Conservation (phyloP, 2,797 vertebrate genomes). For the Prunella strophiata region DNA sequence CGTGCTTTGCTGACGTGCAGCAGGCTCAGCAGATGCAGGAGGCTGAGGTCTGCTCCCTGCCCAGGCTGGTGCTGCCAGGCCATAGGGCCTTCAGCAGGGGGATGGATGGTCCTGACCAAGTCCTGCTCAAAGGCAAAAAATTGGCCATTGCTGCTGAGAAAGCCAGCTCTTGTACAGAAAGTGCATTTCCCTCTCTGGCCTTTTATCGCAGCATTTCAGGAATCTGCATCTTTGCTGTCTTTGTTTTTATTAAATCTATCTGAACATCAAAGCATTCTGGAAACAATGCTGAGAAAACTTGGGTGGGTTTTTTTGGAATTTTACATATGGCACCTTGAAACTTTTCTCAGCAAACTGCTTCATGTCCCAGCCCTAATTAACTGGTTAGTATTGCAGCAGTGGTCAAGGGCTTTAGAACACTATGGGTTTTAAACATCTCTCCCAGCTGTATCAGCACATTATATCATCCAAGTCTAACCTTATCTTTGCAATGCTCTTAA, state of each 20-base stretch:
- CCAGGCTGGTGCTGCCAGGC: neutral
- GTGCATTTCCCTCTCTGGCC: neutral
- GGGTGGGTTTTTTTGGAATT: neutral
- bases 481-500: neutral
- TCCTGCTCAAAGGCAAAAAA: accelerated
- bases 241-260: neutral
- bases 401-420: slow-evolving; percentile 37
- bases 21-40: neutral
- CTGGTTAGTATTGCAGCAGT: neutral
- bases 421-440: neutral
- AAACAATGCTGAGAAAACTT: neutral
- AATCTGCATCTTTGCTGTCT: neutral
- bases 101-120: neutral
- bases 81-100: neutral
- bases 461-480: neutral
- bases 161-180: neutral
- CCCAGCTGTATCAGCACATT: slow-evolving; percentile 4
- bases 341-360: neutral
- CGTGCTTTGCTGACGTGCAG: accelerated
- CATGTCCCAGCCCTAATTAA: slow-evolving; percentile 2
- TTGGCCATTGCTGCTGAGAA: neutral
- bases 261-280: neutral
- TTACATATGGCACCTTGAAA: neutral
- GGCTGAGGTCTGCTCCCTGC: neutral
- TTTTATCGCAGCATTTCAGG: neutral